Evolutionary conservation across 2,888 invertebrate species (phyloP), one percentile per base, ranked within the genome.

Genomic region (Acholoe squamosa): DNA sequence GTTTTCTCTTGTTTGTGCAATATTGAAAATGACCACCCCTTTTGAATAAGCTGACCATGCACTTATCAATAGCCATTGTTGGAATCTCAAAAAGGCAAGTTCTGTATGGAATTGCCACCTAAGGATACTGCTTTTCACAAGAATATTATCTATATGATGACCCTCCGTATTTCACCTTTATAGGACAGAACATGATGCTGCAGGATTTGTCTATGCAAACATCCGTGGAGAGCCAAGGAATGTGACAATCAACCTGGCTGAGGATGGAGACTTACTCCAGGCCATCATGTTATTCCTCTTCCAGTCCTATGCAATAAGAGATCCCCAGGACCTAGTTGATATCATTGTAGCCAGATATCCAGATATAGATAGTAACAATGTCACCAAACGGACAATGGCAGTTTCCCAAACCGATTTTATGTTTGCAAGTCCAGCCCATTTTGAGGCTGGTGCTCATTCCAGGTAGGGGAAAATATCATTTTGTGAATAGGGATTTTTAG

Each of bases 361-460:
- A 16, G 84, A 84, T 43, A 51, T 51, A 0, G 19, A 84, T 5
- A 33, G 84, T 84, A 43, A 84, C 25, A 34, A 84, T 43, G 84
- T 25, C 1, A 22, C 28, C 3, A 84, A 3, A 3, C 28, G 84
- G 22, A 84, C 84, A 0, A 33, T 33, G 84, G 84, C 84, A 1
- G 84, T 43, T 14, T 34, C 84, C 28, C 84, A 84, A 22, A 84
- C 43, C 0, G 84, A 84, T 25, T 84, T 34, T n/a, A 43, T 84
- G 22, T 84, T 16, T 16, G 0, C 84, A 3, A 25, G 34, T 16
- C 84, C 84, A 34, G 33, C 84, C 43, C 84, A 84, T 84, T 84
- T 84, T 22, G 84, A 84, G 25, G 84, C 84, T 34, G n/a, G 16
- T 33, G 16, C 84, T 0, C 84, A 84, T 25, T 34, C 51, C 0